Evolutionary conservation across 2,797 vertebrate genomes (phyloP).

Genomic region (Ciconia nigra): DNA sequence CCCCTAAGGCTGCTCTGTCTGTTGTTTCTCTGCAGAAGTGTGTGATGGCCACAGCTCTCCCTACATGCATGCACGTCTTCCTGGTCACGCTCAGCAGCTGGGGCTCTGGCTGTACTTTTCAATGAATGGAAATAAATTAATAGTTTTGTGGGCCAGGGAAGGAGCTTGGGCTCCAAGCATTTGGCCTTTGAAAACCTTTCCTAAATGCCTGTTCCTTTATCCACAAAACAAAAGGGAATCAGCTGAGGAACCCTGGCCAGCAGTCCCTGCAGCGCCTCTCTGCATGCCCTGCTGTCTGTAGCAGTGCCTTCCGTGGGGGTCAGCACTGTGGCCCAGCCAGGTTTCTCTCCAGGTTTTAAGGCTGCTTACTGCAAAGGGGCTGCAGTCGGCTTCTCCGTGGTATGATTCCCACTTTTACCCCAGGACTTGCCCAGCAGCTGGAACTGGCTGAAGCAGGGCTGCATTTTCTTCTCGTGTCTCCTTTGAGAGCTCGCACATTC

Average conservation of each 20-base stretch:
- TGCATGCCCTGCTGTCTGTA: fast-evolving
- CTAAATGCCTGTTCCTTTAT: background rate
- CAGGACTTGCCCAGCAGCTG: background rate
- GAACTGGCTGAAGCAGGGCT: background rate
- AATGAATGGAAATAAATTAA: background rate
- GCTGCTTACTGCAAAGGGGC: background rate
- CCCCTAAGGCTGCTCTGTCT: background rate
- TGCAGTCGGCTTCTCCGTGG: background rate
- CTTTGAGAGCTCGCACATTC: background rate
- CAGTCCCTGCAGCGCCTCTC: background rate
- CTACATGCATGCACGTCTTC: background rate
- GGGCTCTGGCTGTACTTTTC: background rate
- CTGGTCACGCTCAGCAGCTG: background rate
- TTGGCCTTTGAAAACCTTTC: background rate
- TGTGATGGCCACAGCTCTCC: background rate
- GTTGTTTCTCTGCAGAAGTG: background rate
- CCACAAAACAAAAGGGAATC: background rate
- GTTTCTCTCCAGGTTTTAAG: background rate
- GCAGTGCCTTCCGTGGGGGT: background rate
- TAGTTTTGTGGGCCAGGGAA: background rate
- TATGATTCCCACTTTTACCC: background rate
- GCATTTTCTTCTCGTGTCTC: background rate
- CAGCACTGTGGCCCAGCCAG: background rate
- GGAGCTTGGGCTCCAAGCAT: background rate
- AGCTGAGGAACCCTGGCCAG: background rate